Evolutionary conservation across 2,113 vertebrate genomes (phyloP), one percentile per base, ranked within the genome.

Genomic region (Hydrolagus affinis): DNA sequence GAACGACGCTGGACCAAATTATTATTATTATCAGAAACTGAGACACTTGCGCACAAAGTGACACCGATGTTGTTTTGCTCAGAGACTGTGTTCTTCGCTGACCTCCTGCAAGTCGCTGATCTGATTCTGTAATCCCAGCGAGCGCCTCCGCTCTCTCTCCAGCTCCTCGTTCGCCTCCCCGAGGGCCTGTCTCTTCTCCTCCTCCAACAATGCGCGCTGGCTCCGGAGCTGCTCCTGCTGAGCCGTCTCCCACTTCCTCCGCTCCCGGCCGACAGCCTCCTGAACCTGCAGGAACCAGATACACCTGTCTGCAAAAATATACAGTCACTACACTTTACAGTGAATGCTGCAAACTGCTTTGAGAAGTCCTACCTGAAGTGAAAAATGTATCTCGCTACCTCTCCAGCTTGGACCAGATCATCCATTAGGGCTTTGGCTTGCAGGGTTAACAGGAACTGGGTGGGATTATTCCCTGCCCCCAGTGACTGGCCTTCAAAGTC

Each of bases 61-160:
- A 9, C 15, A 66, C 2, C 3, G 25, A 4, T 11, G 23, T 25
- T 25, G 17, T 30, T 66, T 68, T n/a, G 17, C 66, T 30, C 25
- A 19, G 8, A 8, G 8, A 32, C 10, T 19, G 30, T 56, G 44
- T 75, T 19, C 0, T 32, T 17, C 2, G 56, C 93, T 89, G 85
- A 96, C 95, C 86, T 88, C 88, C 87, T 91, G 91, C 8, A 95
- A 89, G 86, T 94, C 88, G 77, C 68, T 72, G 1, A 89, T 88
- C 90, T 93, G 87, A 10, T 88, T 90, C 83, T 91, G 92, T 86
- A 92, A 71, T 85, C 88, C 73, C 1, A 57, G 4, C 0, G 85
- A 19, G 60, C 32, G 87, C 69, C 87, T 91, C 83, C 74, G 90
- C 70, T 94, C 93, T 78, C 77, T 74, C 75, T 93, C 90, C 86